phyloP scores from a whole-genome alignment of 2,113 vertebrate species.

The Phocoena sinus region DNA sequence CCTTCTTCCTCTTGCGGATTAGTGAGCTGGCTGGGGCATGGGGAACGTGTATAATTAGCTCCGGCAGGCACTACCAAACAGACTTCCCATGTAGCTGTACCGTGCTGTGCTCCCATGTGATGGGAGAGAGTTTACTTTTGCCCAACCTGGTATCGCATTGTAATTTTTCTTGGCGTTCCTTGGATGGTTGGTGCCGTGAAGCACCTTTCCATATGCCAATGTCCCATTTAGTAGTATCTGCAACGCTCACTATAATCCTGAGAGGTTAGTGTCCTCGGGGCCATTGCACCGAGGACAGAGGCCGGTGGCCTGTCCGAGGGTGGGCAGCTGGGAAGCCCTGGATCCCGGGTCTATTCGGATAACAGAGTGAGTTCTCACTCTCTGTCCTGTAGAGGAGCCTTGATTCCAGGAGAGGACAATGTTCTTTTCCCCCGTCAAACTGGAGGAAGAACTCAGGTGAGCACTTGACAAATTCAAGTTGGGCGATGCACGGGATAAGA shows the following conservation, averaged over 20 bases:
- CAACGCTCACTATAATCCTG: too few species aligned
- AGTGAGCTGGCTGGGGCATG: neutral
- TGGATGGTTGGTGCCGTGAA: neutral
- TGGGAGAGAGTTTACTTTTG: neutral
- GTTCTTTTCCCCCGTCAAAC: too few species aligned
- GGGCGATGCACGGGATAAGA: accelerated
- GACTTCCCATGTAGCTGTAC: neutral
- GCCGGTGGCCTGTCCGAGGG: neutral
- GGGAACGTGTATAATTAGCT: accelerated
- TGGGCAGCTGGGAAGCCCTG: accelerated
- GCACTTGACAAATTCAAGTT: neutral
- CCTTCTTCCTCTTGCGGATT: neutral
- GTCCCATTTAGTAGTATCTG: neutral
- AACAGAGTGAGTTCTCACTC: accelerated
- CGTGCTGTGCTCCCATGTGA: accelerated
- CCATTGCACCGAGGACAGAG: neutral
- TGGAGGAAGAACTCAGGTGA: neutral
- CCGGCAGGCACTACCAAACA: accelerated
- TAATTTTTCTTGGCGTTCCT: neutral
- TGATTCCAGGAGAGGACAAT: neutral
- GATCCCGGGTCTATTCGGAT: accelerated
- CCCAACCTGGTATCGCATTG: accelerated
- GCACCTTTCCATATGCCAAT: neutral
- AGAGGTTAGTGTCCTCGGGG: neutral
- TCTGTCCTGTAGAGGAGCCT: accelerated